These are phyloP conservation scores for Drosophila kohkoa DNA, from an alignment of 1,140 invertebrate genomes.

Conservation along the genomic window DNA sequence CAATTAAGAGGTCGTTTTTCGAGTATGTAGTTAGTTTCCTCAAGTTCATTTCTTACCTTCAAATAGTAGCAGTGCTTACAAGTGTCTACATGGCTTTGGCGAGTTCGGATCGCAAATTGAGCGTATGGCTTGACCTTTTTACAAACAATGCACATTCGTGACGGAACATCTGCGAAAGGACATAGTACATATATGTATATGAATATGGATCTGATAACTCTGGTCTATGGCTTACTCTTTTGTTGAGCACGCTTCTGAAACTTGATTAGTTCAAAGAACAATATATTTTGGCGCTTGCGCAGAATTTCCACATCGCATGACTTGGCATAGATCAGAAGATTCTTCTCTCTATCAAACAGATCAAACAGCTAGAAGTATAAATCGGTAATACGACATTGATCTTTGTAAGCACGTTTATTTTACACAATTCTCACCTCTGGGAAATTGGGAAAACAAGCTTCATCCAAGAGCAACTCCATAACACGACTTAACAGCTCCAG, in stretches of 20 bases:
- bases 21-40: neutral
- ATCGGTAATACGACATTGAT: constrained; percentile 32
- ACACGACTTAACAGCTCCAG: constrained; percentile 65
- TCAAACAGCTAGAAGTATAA: constrained; percentile 64
- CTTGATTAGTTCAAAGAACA: constrained; percentile 80
- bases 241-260: constrained; percentile 51
- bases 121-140: constrained; percentile 72
- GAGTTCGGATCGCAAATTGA: constrained; percentile 74
- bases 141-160: constrained; percentile 81
- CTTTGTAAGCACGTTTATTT: too few relatives aligned
- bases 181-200: neutral
- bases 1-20: neutral
- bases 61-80: constrained; percentile 80
- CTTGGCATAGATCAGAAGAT: constrained; percentile 72
- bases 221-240: constrained; percentile 43
- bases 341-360: constrained; percentile 78
- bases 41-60: constrained; percentile 53
- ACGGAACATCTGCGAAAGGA: constrained; percentile 44
- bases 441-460: constrained; percentile 72
- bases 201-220: neutral
- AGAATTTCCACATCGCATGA: constrained; percentile 72
- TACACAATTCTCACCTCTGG: constrained; percentile 54
- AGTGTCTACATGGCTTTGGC: constrained; percentile 78
- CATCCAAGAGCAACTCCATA: constrained; percentile 61
- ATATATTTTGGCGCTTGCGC: constrained; percentile 72